Evolutionary conservation across 2,113 vertebrate species (phyloP), one percentile per base, ranked within the genome.

Genomic region (Ceyx melanurus): DNA sequence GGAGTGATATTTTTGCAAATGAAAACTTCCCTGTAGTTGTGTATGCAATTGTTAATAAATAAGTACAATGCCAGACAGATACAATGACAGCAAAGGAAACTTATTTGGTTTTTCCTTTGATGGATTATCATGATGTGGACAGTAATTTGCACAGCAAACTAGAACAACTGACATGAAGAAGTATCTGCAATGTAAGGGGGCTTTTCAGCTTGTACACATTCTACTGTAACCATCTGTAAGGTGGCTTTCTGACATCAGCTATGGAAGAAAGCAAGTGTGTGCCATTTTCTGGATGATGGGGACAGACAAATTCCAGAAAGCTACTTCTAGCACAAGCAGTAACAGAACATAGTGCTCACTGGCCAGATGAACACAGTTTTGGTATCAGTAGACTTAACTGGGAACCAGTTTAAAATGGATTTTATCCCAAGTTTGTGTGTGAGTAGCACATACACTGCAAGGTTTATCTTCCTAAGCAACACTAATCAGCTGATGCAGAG

Each of bases 201-300:
- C 11, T 66, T 80, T 56, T 31, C 42, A 73, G 70, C 40, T n/a
- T 33, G 35, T 2, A 13, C 3, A 29, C 6, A 3, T 50, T 77
- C 60, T 83, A 46, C 72, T 67, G 74, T 60, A 12, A 71, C 28
- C 72, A 70, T 35, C 21, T 10, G 1, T 16, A 22, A 37, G 9
- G 33, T 6, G 16, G 3, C 51, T 74, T 42, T 33, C 28, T 22
- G 48, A 26, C 0, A n/a, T 10, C 51, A 40, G 29, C 68, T 29
- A 7, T 0, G 11, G 26, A 53, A 57, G n/a, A 54, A 53, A 56
- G 75, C 0, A 4, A 54, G 23, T 0, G 2, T 21, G 57, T 48
- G 58, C 62, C 29, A 7, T 3, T 70, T 58, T 46, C 70, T 71
- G 51, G 31, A 51, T 3, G 6, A 22, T 15, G n/a, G 25, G 50